Evolutionary conservation across 2,113 vertebrate genomes (phyloP).

Genomic region (human (Homo sapiens)): DNA sequence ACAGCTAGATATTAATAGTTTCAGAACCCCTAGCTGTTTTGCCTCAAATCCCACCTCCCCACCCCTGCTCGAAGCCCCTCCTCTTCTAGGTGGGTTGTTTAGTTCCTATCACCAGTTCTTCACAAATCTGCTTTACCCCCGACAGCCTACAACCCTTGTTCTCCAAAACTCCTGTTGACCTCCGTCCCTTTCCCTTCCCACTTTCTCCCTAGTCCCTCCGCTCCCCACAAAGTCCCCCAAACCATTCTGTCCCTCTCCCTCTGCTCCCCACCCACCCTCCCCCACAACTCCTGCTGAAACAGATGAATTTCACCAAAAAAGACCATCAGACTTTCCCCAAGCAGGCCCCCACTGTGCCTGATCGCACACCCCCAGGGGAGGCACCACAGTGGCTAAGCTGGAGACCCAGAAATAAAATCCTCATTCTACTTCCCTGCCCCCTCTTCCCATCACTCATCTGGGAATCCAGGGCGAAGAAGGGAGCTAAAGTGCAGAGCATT

Average conservation of each 20-base stretch:
- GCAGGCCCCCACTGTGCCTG: not conserved
- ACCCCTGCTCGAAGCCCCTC: not conserved
- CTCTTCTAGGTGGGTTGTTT: not conserved
- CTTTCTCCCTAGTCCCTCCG: not conserved
- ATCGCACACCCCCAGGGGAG: not conserved
- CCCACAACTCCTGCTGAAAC: not conserved
- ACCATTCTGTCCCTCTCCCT: not conserved
- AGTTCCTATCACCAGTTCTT: not conserved
- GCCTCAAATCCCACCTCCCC: not conserved
- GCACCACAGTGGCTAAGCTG: not conserved
- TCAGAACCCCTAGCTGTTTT: not conserved
- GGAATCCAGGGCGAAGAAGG: constrained; percentile 65
- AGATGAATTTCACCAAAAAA: constrained; percentile 38
- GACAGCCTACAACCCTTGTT: not conserved
- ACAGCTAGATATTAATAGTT: not conserved
- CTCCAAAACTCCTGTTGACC: not conserved
- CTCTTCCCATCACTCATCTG: constrained; percentile 73
- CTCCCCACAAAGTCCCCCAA: not conserved
- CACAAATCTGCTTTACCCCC: not conserved
- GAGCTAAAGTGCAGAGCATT: constrained; percentile 71
- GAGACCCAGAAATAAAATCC: constrained; percentile 55
- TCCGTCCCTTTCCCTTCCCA: not conserved
- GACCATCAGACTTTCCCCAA: not conserved
- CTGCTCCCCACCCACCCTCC: not conserved
- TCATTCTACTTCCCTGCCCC: constrained; percentile 6